phyloP scores from a whole-genome alignment of 2,888 invertebrate species.

The Gerris lacustris region DNA sequence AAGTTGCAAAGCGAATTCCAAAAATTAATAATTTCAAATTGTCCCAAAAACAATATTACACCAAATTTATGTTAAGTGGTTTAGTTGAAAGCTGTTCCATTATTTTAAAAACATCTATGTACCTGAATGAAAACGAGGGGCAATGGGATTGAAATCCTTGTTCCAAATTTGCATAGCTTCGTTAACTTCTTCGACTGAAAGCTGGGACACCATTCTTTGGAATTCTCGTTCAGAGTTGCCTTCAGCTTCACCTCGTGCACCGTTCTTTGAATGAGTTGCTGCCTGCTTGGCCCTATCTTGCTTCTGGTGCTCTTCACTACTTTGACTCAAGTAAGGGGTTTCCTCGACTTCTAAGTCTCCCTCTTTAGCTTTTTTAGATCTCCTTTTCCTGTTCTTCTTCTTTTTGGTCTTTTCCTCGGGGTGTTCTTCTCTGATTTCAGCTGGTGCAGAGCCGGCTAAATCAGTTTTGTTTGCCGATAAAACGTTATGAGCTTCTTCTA shows the following conservation, averaged over 20 bases:
- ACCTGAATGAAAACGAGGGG: too few species aligned
- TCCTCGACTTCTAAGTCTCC: background rate
- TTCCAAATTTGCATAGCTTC: conserved; percentile 43
- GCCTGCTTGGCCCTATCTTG: background rate
- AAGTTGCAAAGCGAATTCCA: background rate
- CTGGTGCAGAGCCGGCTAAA: too few species aligned
- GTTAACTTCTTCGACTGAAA: conserved; percentile 42
- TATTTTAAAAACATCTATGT: too few species aligned
- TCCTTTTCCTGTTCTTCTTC: background rate
- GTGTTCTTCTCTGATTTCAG: background rate
- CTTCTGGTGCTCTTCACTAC: too few species aligned
- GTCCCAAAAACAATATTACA: too few species aligned
- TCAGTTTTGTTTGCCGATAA: background rate
- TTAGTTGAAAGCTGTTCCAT: too few species aligned
- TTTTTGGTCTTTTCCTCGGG: background rate
- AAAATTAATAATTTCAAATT: too few species aligned
- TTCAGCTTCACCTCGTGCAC: conserved; percentile 23
- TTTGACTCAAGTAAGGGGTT: too few species aligned
- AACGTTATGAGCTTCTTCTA: background rate
- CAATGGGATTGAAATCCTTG: conserved; percentile 36
- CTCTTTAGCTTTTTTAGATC: background rate
- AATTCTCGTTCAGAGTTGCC: conserved; percentile 36
- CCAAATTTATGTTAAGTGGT: too few species aligned
- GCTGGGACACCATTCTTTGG: conserved; percentile 41
- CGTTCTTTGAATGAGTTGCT: too few species aligned